Evolutionary conservation across 2,888 invertebrate species (phyloP), one percentile per base, ranked within the genome.

Genomic region (Mesopsocus fuscifrons): DNA sequence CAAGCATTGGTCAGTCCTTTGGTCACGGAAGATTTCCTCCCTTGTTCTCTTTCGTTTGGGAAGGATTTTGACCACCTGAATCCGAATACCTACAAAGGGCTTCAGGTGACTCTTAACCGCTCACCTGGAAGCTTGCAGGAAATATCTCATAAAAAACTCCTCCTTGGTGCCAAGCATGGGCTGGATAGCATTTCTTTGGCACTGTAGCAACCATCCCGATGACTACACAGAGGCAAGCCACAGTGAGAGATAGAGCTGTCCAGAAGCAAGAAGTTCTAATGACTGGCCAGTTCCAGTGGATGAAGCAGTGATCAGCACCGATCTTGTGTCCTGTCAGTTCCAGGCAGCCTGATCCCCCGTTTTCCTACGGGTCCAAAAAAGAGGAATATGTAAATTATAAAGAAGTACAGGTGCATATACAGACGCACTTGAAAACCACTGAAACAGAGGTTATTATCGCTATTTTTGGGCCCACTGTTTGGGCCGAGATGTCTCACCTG

Each of bases 81-180:
- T n/a, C n/a, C n/a, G n/a, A n/a, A n/a, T n/a, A n/a, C n/a, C n/a
- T n/a, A n/a, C n/a, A n/a, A n/a, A n/a, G n/a, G n/a, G n/a, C n/a
- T n/a, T n/a, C n/a, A n/a, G n/a, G n/a, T n/a, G n/a, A n/a, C n/a
- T n/a, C n/a, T n/a, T n/a, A n/a, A n/a, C n/a, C n/a, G n/a, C 56
- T 56, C 54, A 81, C 81, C 57, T 77, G 55, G 61, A 88, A 94
- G 46, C 87, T 83, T 0, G 79, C 78, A 1, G 85, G 84, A 53
- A 84, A 85, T 47, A 88, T 72, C 65, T 87, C 85, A 57, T 87
- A 88, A 55, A 87, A 75, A 1, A 83, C 68, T 48, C 74, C 74
- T 30, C 84, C 83, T 59, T 83, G 78, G 64, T 81, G 78, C 87
- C 87, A 88, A 33, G 77, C 71, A 8, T 75, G 67, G 43, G 74